A percentile compares a stretch with the other conserved stretches of the same genome.
phyloP scores from a whole-genome alignment of 2,113 vertebrate genomes.

The Pampusana beccarii region DNA sequence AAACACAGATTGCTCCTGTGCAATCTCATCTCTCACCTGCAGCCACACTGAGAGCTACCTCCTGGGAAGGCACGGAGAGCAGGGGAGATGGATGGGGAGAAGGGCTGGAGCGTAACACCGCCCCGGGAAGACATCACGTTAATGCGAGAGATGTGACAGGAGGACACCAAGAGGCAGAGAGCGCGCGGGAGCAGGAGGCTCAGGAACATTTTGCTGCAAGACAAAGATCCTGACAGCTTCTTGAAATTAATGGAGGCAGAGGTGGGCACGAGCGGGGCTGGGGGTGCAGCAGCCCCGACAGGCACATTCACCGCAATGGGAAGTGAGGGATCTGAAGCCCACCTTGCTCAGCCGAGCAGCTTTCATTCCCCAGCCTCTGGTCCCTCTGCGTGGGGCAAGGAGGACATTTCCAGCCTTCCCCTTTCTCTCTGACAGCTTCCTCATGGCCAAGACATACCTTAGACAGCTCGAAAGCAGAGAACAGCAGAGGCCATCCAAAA shows the following conservation, averaged over 20 bases:
- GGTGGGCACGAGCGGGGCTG: not conserved
- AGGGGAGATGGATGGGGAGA: conserved; percentile 32
- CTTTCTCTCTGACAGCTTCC: not conserved
- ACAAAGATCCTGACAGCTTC: conserved; percentile 43
- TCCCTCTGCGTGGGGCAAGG: rapidly evolving
- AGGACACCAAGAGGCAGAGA: conserved; percentile 11
- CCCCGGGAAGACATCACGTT: not conserved
- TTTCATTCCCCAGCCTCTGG: not conserved
- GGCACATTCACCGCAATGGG: rapidly evolving
- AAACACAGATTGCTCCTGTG: not conserved
- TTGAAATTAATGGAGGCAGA: conserved; percentile 33
- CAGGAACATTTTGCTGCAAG: conserved; percentile 25
- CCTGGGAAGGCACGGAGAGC: not conserved
- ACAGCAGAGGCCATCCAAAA: not conserved
- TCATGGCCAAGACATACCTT: not conserved
- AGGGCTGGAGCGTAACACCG: not conserved
- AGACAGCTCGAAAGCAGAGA: not conserved
- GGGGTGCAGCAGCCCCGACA: not conserved
- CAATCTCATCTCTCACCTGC: conserved; percentile 42
- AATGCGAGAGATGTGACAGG: conserved; percentile 47
- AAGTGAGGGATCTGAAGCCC: not conserved
- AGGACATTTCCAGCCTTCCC: not conserved
- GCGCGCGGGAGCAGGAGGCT: not conserved
- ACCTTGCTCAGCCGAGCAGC: not conserved
- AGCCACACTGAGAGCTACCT: conserved; percentile 4